Evolutionary conservation across 2,113 vertebrate species (phyloP).

Genomic region (Phasianus colchicus): DNA sequence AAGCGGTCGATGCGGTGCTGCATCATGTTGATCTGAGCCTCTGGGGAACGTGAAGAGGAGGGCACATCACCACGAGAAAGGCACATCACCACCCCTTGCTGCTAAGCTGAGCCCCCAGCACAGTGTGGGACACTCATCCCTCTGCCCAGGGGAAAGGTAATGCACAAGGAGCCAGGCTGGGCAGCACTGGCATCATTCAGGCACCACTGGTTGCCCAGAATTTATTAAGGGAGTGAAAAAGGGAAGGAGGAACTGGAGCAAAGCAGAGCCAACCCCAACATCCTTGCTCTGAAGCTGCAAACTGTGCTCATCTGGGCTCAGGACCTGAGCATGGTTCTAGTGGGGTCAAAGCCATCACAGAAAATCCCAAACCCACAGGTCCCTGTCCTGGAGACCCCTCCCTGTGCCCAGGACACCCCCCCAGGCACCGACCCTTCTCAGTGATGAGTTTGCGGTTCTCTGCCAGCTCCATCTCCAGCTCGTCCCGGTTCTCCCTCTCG

Average conservation of each 20-base stretch:
- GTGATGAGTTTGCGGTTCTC: conserved; percentile 77
- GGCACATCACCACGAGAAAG: too few relatives aligned
- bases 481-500: conserved; percentile 84
- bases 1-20: conserved; percentile 87
- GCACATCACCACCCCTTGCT: neutral
- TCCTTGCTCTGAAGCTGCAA: too few relatives aligned
- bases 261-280: too few relatives aligned
- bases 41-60: conserved; percentile 42
- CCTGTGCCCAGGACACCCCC: accelerated
- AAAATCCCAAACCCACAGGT: neutral
- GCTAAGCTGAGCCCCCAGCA: neutral
- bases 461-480: conserved; percentile 84
- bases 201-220: neutral
- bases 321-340: too few relatives aligned
- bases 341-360: too few relatives aligned
- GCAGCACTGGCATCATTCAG: neutral
- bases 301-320: too few relatives aligned
- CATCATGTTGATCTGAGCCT: conserved; percentile 82
- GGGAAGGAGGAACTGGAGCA: neutral
- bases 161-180: neutral
- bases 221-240: accelerated
- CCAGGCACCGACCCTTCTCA: conserved; percentile 78
- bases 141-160: neutral
- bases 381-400: neutral
- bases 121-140: accelerated